A percentile compares a stretch with the other conserved stretches of the same genome.
Conservation (phyloP, 2,888 invertebrate species). For the Macrophya annulata region DNA sequence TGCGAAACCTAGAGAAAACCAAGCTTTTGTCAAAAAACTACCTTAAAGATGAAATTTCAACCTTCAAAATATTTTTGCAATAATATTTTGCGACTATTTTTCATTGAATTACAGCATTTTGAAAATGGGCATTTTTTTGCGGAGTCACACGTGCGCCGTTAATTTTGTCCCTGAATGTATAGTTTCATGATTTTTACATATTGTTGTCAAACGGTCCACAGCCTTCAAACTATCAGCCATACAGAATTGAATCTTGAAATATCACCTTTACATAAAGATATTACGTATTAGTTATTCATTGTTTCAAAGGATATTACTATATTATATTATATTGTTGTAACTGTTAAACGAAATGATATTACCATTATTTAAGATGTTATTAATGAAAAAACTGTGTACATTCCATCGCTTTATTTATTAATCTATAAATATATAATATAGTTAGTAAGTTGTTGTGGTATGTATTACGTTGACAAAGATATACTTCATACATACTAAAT, state of each 20-base stretch:
- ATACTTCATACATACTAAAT: background rate
- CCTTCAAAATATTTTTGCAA: too few species aligned
- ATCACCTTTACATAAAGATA: conserved; percentile 8
- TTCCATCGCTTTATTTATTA: conserved; percentile 66
- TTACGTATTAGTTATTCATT: conserved; percentile 24
- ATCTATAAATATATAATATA: conserved; percentile 56
- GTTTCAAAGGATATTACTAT: conserved; percentile 51
- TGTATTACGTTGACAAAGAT: conserved; percentile 23
- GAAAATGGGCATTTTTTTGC: too few species aligned
- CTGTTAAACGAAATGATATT: conserved; percentile 54
- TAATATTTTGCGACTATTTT: background rate
- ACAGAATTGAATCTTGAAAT: conserved; percentile 36
- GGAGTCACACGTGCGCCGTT: too few species aligned
- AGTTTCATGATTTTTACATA: background rate
- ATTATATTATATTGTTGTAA: conserved; percentile 48
- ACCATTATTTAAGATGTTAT: conserved; percentile 64
- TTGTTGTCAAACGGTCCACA: background rate
- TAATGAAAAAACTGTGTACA: conserved; percentile 64
- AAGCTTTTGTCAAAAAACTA: too few species aligned
- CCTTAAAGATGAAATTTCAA: too few species aligned
- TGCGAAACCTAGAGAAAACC: too few species aligned
- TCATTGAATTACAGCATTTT: too few species aligned
- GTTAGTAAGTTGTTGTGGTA: background rate
- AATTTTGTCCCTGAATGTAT: background rate
- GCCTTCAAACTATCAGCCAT: conserved; percentile 14